Conservation (phyloP, 2,113 vertebrate species). For the Columba janthina region DNA sequence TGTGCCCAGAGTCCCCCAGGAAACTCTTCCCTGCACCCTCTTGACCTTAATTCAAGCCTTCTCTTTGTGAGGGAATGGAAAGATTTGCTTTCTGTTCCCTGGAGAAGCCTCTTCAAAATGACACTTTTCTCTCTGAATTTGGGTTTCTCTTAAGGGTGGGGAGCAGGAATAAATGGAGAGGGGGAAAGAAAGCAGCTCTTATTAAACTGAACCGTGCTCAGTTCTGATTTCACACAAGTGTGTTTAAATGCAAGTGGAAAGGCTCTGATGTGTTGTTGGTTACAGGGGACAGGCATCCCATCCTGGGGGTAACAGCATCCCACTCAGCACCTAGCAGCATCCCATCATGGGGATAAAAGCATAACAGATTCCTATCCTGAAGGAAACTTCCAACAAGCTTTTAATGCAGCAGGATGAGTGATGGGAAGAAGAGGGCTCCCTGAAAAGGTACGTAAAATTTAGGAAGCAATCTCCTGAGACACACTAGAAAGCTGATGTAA, state of each 20-base stretch:
- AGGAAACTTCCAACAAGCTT: accelerated
- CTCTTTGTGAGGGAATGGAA: neutral
- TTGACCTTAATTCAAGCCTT: neutral
- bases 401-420: neutral
- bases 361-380: too few relatives aligned
- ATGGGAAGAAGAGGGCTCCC: neutral
- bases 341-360: neutral
- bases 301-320: too few relatives aligned
- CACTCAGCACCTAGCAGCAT: too few relatives aligned
- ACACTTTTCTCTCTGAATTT: neutral
- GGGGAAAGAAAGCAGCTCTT: accelerated
- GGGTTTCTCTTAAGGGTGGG: neutral
- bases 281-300: neutral
- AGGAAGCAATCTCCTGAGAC: neutral
- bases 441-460: neutral
- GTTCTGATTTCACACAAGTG: neutral
- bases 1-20: neutral
- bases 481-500: neutral
- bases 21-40: neutral
- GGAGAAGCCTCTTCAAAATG: neutral
- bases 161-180: neutral
- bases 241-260: neutral
- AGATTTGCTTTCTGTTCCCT: neutral
- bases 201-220: neutral
- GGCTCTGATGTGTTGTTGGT: neutral